Percentiles rank a stretch among this genome's conserved stretches.
These are phyloP conservation scores for Bellardia bayeri DNA, from an alignment of 2,888 invertebrate genomes.

Conservation along the genomic window DNA sequence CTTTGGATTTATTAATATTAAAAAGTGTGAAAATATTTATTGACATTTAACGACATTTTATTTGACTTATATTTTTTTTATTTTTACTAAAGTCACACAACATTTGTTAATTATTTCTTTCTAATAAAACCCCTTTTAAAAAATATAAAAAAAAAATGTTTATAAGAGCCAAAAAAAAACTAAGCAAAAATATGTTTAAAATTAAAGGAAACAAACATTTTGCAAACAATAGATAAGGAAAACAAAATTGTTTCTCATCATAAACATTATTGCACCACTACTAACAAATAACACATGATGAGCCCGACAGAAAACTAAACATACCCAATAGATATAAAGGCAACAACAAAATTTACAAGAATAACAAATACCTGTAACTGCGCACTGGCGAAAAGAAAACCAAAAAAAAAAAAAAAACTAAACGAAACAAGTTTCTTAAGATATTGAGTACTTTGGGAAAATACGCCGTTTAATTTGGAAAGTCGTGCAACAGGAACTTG, in stretches of 20 bases:
- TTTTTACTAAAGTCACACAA: no score
- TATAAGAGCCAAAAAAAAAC: background rate
- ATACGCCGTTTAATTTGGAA: slow-evolving; percentile 51
- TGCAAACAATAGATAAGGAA: slow-evolving; percentile 47
- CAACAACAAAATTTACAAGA: background rate
- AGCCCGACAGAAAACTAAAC: background rate
- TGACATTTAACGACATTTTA: no score
- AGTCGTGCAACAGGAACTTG: slow-evolving; percentile 44
- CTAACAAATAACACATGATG: slow-evolving; percentile 55
- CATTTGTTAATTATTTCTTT: background rate
- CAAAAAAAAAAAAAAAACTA: slow-evolving; percentile 30
- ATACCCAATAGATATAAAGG: background rate
- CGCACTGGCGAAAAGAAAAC: slow-evolving; percentile 46
- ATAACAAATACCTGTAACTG: slow-evolving; percentile 65
- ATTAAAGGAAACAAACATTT: background rate
- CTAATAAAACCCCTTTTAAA: background rate
- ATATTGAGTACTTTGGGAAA: slow-evolving; percentile 43
- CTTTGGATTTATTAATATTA: no score
- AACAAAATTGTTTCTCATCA: slow-evolving; percentile 33
- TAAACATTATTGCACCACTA: slow-evolving; percentile 51
- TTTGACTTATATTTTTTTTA: no score
- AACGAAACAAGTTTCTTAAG: slow-evolving; percentile 39
- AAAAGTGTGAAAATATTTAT: no score
- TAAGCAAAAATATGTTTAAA: background rate
- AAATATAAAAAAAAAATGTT: background rate